These are phyloP conservation scores for Atherinomorus stipes DNA, from an alignment of 2,113 vertebrate species.

Conservation along the genomic window DNA sequence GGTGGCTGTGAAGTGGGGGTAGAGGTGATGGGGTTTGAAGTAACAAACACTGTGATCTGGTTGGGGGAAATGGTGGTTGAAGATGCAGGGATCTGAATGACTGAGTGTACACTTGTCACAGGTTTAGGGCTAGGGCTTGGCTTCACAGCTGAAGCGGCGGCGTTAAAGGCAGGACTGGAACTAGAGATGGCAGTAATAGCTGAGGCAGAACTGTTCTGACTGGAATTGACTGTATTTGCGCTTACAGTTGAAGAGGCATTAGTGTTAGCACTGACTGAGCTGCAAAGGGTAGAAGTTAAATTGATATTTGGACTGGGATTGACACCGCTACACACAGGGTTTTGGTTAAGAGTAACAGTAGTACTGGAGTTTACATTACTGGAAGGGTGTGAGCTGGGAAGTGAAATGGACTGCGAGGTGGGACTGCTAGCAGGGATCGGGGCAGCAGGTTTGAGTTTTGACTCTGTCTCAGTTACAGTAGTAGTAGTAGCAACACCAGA, in stretches of 20 bases:
- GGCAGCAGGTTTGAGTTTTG: conserved; percentile 63
- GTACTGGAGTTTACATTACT: conserved; percentile 54
- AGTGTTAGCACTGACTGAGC: conserved; percentile 59
- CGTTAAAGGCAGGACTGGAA: conserved; percentile 54
- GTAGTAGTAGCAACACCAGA: conserved; percentile 42
- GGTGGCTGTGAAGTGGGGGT: conserved; percentile 87
- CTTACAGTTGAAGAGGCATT: conserved; percentile 55
- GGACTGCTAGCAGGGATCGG: conserved; percentile 60
- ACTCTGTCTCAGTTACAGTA: conserved; percentile 63
- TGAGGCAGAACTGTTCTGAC: conserved; percentile 57
- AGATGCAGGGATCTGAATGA: conserved; percentile 88
- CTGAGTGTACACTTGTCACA: conserved; percentile 83
- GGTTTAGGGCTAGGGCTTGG: conserved; percentile 78
- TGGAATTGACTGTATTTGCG: conserved; percentile 56
- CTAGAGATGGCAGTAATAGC: conserved; percentile 52
- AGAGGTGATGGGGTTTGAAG: conserved; percentile 92
- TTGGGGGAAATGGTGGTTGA: conserved; percentile 88
- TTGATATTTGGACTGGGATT: conserved; percentile 56
- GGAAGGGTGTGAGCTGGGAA: conserved; percentile 43
- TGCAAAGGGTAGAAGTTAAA: conserved; percentile 19
- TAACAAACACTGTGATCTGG: conserved; percentile 97
- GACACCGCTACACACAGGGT: conserved; percentile 29
- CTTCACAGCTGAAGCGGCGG: conserved; percentile 52
- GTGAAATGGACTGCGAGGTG: conserved; percentile 46
- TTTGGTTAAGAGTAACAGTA: conserved; percentile 57